A percentile compares a stretch with the other conserved stretches of the same genome.
phyloP scores from a whole-genome alignment of 2,113 vertebrate species.

The Sebastes fasciatus region DNA sequence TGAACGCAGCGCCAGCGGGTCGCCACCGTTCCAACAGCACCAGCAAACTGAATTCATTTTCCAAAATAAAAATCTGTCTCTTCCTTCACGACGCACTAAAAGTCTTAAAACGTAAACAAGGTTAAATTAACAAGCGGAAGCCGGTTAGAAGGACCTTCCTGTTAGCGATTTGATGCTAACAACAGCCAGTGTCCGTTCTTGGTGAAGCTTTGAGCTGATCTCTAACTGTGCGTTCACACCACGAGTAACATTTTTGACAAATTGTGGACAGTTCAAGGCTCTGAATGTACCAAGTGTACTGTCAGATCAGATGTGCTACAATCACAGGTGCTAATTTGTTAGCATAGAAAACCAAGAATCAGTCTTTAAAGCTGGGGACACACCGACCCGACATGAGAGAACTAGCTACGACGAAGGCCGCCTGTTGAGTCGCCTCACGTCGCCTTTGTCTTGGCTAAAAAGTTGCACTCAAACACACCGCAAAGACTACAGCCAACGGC shows the following conservation, averaged over 20 bases:
- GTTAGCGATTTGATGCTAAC: neutral
- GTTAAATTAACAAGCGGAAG: neutral
- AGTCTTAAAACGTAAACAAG: neutral
- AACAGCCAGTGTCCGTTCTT: neutral
- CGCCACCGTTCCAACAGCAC: slow-evolving; percentile 44
- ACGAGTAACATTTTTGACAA: neutral
- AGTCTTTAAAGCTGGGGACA: no score
- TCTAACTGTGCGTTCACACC: neutral
- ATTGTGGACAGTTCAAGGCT: neutral
- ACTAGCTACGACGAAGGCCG: no score
- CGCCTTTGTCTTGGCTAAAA: no score
- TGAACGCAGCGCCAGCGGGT: slow-evolving; percentile 29
- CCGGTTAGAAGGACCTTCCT: neutral
- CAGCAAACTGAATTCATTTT: slow-evolving; percentile 41
- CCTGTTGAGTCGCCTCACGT: no score
- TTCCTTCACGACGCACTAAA: neutral
- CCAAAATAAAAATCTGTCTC: neutral
- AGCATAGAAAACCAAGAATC: neutral
- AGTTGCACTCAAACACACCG: no score
- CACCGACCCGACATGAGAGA: no score
- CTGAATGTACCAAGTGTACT: neutral
- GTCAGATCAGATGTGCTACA: no score
- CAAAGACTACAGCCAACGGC: no score
- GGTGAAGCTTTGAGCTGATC: neutral
- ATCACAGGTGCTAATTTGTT: neutral